Percentiles rank a stretch among this genome's conserved stretches.
phyloP scores from a whole-genome alignment of 2,888 invertebrate genomes.

The Falcaria lacertinaria region DNA sequence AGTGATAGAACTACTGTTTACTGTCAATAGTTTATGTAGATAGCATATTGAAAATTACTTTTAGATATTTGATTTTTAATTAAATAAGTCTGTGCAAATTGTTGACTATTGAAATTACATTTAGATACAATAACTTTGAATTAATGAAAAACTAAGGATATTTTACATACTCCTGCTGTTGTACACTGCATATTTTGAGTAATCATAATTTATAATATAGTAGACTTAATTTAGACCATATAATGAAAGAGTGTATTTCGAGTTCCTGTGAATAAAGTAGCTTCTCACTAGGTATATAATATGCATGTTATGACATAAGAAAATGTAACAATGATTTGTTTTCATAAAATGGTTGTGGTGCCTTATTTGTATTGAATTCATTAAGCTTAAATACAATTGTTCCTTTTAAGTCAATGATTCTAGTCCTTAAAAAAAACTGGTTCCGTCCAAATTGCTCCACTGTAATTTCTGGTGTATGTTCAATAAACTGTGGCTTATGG shows the following conservation, averaged over 20 bases:
- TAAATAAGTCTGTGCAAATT: too few relatives aligned
- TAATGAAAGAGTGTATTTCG: neutral
- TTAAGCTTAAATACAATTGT: conserved; percentile 40
- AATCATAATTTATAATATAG: neutral
- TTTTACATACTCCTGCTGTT: neutral
- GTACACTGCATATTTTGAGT: neutral
- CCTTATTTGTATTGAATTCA: conserved; percentile 57
- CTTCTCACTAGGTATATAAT: neutral
- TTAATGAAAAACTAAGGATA: too few relatives aligned
- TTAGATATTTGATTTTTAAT: too few relatives aligned
- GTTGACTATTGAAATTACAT: too few relatives aligned
- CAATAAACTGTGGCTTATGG: conserved; percentile 29
- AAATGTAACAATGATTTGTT: neutral
- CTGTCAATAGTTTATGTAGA: neutral
- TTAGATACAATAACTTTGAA: too few relatives aligned
- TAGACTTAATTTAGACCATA: neutral
- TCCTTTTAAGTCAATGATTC: conserved; percentile 59
- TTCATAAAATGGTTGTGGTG: conserved; percentile 64
- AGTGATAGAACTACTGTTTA: too few relatives aligned
- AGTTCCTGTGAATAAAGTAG: neutral
- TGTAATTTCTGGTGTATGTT: conserved; percentile 34
- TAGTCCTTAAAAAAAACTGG: conserved; percentile 67
- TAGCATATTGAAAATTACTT: too few relatives aligned
- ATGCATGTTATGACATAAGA: neutral
- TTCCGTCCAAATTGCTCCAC: conserved; percentile 75